Conservation (phyloP, 1,140 invertebrate genomes). For the Leucophenga varia region DNA sequence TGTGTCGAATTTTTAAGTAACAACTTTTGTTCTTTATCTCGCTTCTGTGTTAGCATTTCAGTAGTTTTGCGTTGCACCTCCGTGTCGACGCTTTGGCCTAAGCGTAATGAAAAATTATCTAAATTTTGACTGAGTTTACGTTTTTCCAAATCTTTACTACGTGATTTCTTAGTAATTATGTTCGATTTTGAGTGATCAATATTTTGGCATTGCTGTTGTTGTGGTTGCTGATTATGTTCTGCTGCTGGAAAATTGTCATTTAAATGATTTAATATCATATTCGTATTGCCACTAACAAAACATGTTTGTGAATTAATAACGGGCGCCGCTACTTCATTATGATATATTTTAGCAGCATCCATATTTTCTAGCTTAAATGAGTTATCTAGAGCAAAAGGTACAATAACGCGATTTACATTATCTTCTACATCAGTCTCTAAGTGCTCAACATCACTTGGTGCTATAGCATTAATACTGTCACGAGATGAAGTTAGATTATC, state of each 20-base stretch:
- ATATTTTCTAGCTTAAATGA: too few relatives aligned
- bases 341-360: too few relatives aligned
- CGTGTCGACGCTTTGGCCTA: constrained; percentile 59
- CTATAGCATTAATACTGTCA: constrained; percentile 51
- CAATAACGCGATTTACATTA: constrained; percentile 37
- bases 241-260: constrained; percentile 60
- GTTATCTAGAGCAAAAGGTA: constrained; percentile 41
- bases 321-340: constrained; percentile 11
- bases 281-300: constrained; percentile 56
- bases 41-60: constrained; percentile 28
- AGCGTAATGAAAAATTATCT: constrained; percentile 59
- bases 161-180: constrained; percentile 27
- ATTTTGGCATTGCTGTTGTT: constrained; percentile 5
- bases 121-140: constrained; percentile 57
- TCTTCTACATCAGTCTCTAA: constrained; percentile 65
- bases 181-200: too few relatives aligned
- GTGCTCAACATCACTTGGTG: constrained; percentile 57
- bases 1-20: constrained; percentile 33
- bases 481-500: constrained; percentile 43
- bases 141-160: constrained; percentile 51
- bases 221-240: constrained; percentile 18
- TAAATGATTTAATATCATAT: constrained; percentile 62
- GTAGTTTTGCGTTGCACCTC: constrained; percentile 32
- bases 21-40: constrained; percentile 41
- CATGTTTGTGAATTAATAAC: constrained; percentile 47